A percentile compares a stretch with the other conserved stretches of the same genome.
These are phyloP conservation scores for Drosophila trapezifrons DNA, from an alignment of 1,140 invertebrate species.

Conservation along the genomic window DNA sequence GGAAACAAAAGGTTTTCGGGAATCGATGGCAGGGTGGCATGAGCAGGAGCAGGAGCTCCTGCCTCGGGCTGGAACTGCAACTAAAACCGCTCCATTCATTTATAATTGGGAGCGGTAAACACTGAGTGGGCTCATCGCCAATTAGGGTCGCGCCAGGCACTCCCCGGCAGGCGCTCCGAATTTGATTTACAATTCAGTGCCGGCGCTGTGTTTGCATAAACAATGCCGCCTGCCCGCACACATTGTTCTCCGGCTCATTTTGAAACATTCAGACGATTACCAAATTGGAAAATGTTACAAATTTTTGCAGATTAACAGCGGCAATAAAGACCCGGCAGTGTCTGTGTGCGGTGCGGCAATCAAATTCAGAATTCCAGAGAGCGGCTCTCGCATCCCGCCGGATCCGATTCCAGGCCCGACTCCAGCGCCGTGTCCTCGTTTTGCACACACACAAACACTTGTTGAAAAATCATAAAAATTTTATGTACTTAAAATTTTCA, in stretches of 20 bases:
- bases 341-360: constrained; percentile 37
- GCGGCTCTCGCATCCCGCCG: too few species aligned
- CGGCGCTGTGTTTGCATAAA: constrained; percentile 21
- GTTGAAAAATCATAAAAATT: constrained; percentile 68
- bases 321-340: constrained; percentile 44
- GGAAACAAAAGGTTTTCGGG: background rate
- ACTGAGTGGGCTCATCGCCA: constrained; percentile 9
- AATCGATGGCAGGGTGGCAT: too few species aligned
- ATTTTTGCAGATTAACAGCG: constrained; percentile 49
- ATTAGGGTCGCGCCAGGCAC: constrained; percentile 15
- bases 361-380: constrained; percentile 54
- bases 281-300: constrained; percentile 55
- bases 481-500: constrained; percentile 71
- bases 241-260: constrained; percentile 27
- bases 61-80: constrained; percentile 13
- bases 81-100: constrained; percentile 27
- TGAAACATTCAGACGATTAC: constrained; percentile 41
- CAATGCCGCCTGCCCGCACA: background rate
- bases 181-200: constrained; percentile 28
- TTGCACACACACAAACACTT: constrained; percentile 39
- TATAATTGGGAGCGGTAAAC: constrained; percentile 29
- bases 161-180: background rate
- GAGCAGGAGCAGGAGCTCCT: background rate
- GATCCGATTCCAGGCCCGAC: too few species aligned
- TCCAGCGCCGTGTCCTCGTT: background rate